phyloP scores from a whole-genome alignment of 2,113 vertebrate genomes.

The Tetrax tetrax region DNA sequence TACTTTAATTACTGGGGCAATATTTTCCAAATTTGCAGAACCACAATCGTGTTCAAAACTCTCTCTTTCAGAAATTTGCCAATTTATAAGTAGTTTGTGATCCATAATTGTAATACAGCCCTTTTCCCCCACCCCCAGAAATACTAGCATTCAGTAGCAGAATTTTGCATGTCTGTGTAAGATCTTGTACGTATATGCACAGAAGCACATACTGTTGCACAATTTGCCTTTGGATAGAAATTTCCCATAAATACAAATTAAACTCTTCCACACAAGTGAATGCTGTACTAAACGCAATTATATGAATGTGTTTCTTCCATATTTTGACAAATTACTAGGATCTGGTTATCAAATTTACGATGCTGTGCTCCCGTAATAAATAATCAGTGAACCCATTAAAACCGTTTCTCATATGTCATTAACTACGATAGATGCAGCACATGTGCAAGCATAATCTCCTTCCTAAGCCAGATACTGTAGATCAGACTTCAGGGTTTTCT shows the following conservation, averaged over 20 bases:
- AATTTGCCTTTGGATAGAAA: conserved; percentile 5
- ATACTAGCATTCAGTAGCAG: background rate
- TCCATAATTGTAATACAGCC: background rate
- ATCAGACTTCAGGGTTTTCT: background rate
- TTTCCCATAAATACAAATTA: conserved; percentile 20
- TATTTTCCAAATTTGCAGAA: background rate
- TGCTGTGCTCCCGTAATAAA: conserved; percentile 12
- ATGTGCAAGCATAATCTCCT: conserved; percentile 21
- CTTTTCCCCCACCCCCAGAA: background rate
- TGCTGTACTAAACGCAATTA: background rate
- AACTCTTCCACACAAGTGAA: background rate
- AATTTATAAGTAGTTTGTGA: background rate
- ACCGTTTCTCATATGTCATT: conserved; percentile 30
- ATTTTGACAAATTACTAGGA: conserved; percentile 44
- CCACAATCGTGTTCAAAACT: background rate
- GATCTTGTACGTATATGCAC: background rate
- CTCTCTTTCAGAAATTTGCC: background rate
- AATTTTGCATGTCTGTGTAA: background rate
- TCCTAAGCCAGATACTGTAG: conserved; percentile 19
- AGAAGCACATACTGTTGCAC: background rate
- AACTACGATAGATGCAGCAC: background rate
- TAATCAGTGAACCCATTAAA: conserved; percentile 37
- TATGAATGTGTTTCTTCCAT: conserved; percentile 30
- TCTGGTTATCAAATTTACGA: conserved; percentile 55
- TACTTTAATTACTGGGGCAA: background rate